Percentiles rank a stretch among this genome's conserved stretches.
Conservation (phyloP, 2,888 invertebrate genomes). For the Hipparchia sbordonii region DNA sequence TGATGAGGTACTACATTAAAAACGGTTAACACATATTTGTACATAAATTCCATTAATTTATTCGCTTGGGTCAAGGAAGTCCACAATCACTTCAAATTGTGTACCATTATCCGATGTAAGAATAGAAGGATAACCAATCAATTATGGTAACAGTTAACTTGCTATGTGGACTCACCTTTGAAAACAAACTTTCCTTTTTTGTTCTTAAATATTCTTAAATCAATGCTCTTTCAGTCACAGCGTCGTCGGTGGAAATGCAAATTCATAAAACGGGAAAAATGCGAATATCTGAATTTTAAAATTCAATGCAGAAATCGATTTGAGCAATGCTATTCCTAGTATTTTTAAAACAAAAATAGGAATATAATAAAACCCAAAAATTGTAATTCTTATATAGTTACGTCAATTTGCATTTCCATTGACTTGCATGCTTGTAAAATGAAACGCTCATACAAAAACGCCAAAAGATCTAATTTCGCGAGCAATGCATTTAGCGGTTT, state of each 20-base stretch:
- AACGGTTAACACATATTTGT: constrained; percentile 60
- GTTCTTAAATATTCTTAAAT: not conserved
- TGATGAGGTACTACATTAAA: constrained; percentile 56
- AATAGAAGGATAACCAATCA: not conserved
- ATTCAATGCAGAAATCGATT: not conserved
- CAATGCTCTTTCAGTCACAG: not conserved
- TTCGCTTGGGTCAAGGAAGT: constrained; percentile 27
- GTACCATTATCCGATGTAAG: not conserved
- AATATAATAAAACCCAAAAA: not conserved
- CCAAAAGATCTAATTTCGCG: constrained; percentile 19
- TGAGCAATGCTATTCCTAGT: not conserved
- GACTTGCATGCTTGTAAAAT: not conserved
- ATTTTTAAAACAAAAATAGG: not conserved
- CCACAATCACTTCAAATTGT: constrained; percentile 2
- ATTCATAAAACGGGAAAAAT: not conserved
- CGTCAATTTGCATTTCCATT: constrained; percentile 8
- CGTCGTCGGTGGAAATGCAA: not conserved
- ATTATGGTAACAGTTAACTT: not conserved
- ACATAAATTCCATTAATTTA: constrained; percentile 45
- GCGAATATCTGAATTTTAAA: not conserved
- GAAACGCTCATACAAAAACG: not conserved
- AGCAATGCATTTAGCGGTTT: constrained; percentile 12
- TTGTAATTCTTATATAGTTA: not conserved
- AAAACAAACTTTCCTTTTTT: not conserved
- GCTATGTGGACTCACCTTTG: not conserved